Percentiles rank a stretch among this genome's conserved stretches.
Conservation (phyloP, 2,797 vertebrate species). For the Schizopygopsis pylzovi region DNA sequence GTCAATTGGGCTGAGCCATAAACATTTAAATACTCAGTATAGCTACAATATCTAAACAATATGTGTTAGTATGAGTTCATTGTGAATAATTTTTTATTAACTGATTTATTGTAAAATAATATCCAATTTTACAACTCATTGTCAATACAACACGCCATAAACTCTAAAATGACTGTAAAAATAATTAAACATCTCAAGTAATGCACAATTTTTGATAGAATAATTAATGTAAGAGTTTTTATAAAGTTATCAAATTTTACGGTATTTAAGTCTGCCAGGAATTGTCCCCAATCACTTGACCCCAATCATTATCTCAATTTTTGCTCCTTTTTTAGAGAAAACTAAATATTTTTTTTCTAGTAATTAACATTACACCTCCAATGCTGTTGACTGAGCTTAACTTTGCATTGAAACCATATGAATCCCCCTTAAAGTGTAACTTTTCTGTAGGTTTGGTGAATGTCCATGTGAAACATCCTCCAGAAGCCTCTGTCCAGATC, state of each 20-base stretch:
- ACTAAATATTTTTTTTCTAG: neutral
- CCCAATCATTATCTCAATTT: neutral
- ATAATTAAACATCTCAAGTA: neutral
- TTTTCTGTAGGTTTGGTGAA: slow-evolving; percentile 81
- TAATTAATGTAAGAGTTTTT: neutral
- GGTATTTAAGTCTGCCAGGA: neutral
- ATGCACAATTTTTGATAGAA: neutral
- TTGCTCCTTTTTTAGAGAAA: neutral
- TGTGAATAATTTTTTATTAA: neutral
- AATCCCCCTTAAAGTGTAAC: neutral
- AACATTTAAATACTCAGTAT: neutral
- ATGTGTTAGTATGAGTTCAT: neutral
- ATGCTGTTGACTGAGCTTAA: neutral
- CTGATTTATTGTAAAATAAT: neutral
- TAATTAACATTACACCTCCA: neutral
- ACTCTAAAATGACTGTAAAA: neutral
- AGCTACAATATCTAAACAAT: neutral
- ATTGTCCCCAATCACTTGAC: neutral
- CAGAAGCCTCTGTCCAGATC: slow-evolving; percentile 96
- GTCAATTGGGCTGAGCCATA: neutral
- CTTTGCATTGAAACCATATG: neutral
- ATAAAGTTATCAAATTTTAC: neutral
- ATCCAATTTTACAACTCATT: neutral
- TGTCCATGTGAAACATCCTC: slow-evolving; percentile 97
- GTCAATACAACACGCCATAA: neutral